Conservation (phyloP, 2,113 vertebrate genomes). For the Phylloscopus trochilus region DNA sequence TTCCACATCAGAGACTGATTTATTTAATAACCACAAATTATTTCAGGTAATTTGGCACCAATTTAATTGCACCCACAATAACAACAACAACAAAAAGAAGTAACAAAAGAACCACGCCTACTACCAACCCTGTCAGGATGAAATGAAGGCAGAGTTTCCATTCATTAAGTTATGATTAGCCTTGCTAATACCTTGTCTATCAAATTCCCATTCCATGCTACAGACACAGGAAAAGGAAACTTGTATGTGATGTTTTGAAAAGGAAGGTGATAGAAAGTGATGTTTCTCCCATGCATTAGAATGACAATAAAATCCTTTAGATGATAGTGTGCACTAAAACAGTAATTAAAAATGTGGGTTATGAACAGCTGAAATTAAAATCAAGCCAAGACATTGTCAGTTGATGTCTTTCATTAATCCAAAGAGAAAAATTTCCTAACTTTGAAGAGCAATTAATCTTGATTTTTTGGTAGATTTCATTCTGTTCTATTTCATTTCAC, state of each 20-base stretch:
- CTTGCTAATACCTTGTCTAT: slow-evolving; percentile 43
- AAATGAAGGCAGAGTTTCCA: slow-evolving; percentile 18
- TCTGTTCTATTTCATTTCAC: background rate
- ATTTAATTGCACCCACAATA: slow-evolving; percentile 47
- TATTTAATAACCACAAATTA: slow-evolving; percentile 67
- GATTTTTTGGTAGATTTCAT: background rate
- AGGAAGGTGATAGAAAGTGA: background rate
- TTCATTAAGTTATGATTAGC: slow-evolving; percentile 54
- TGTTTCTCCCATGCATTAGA: background rate
- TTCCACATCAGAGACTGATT: slow-evolving; percentile 43
- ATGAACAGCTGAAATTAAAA: background rate
- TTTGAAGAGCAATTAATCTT: background rate
- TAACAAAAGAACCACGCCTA: slow-evolving; percentile 26
- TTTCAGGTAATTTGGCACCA: slow-evolving; percentile 65
- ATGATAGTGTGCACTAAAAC: background rate
- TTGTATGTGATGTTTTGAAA: background rate
- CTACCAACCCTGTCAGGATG: background rate
- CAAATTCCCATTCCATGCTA: background rate
- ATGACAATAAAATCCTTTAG: background rate
- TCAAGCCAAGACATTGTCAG: background rate
- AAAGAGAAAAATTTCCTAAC: background rate
- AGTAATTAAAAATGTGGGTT: background rate
- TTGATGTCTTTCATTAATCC: background rate
- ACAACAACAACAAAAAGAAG: slow-evolving; percentile 14
- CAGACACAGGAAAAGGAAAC: background rate